These are phyloP conservation scores for Hyperopisus bebe DNA, from an alignment of 2,113 vertebrate genomes.

Conservation along the genomic window DNA sequence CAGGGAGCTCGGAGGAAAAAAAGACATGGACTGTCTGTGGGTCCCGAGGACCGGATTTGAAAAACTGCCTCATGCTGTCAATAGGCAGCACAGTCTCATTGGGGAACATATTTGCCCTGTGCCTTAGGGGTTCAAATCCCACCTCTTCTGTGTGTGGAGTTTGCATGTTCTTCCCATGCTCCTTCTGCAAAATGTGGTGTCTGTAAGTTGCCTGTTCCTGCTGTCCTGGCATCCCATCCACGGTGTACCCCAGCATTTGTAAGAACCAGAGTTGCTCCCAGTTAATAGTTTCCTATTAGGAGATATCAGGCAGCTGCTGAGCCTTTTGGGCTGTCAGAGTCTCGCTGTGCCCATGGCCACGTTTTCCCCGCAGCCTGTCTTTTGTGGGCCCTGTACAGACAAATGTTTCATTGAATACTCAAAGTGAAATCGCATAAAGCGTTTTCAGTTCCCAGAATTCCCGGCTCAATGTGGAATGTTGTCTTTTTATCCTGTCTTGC, in stretches of 20 bases:
- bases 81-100: background rate
- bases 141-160: background rate
- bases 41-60: background rate
- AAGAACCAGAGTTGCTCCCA: background rate
- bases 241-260: background rate
- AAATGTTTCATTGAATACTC: background rate
- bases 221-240: background rate
- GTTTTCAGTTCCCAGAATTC: background rate
- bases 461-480: constrained; percentile 13
- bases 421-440: background rate
- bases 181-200: background rate
- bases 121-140: background rate
- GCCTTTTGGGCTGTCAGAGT: background rate
- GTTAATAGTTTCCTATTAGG: background rate
- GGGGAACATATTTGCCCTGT: background rate
- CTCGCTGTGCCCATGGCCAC: background rate
- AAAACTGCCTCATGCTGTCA: background rate
- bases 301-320: background rate
- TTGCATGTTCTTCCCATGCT: background rate
- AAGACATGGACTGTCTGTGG: background rate
- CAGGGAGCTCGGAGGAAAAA: background rate
- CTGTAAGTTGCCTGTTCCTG: background rate
- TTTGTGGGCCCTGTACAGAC: background rate
- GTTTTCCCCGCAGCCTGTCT: background rate
- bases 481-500: constrained; percentile 49